Percentiles rank a stretch among this genome's conserved stretches.
Conservation (phyloP, 2,888 invertebrate genomes). For the Reticulitermes lucifugus region DNA sequence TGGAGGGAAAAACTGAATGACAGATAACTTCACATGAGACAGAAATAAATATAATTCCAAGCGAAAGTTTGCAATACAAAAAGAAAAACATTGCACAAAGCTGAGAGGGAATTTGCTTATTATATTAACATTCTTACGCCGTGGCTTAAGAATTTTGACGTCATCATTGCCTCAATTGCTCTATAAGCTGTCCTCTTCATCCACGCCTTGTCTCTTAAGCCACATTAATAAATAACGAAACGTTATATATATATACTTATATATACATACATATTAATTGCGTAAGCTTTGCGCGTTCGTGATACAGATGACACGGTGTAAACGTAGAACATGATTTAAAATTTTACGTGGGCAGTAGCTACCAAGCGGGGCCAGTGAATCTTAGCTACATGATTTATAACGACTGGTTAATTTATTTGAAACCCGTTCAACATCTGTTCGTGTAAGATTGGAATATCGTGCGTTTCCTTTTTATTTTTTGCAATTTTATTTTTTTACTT, state of each 20-base stretch:
- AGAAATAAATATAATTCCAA: no score
- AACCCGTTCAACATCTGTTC: slow-evolving; percentile 49
- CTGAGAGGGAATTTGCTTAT: no score
- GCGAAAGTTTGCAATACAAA: no score
- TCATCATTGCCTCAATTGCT: no score
- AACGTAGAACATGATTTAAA: slow-evolving; percentile 27
- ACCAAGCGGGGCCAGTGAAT: not conserved
- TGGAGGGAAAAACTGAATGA: no score
- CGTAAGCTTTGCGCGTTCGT: slow-evolving; percentile 16
- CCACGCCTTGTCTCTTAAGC: not conserved
- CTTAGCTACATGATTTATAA: slow-evolving; percentile 44
- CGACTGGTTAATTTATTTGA: slow-evolving; percentile 46
- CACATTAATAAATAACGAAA: slow-evolving; percentile 31
- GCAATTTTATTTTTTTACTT: not conserved
- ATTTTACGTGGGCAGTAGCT: slow-evolving; percentile 28
- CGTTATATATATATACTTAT: not conserved
- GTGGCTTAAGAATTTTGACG: no score
- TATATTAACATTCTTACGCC: no score
- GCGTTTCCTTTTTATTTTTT: not conserved
- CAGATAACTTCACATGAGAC: no score
- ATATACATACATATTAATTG: slow-evolving; percentile 26
- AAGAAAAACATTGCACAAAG: no score
- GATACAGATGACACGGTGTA: slow-evolving; percentile 30
- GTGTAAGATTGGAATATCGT: slow-evolving; percentile 32
- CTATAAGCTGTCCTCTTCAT: not conserved